Base-by-base conservation (phyloP, 2,797 vertebrate species). In the Mus spretus region DNA sequence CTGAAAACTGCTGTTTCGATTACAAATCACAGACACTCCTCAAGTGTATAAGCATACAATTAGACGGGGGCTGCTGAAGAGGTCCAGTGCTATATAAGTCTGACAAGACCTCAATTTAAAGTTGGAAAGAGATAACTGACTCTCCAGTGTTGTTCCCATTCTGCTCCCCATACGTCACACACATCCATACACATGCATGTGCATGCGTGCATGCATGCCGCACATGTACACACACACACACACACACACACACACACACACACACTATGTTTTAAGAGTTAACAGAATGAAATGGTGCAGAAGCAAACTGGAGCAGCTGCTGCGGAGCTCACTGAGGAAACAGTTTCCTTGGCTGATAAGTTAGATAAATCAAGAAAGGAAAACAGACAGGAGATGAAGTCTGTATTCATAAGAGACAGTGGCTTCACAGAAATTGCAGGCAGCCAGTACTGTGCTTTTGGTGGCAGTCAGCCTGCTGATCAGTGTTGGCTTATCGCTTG, bases 11-110 rank as follows among this genome's bases (percentile, higher is more conserved):
- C 0, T 19, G 28, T 85, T 89, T 81, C 53, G 22, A 12, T 79
- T 55, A 80, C 61, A 93, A 93, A 79, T 92, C 75, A 96, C 50
- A 47, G 94, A 55, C 24, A 78, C 4, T 28, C 28, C 6, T 81
- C 77, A 63, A 13, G 10, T 9, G 0, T 63, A 19, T 82, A 37
- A 81, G 10, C 7, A 19, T 85, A 55, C 74, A 83, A 55, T 28
- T 15, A 37, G 93, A 95, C 1, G 37, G 72, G 15, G 50, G n/a
- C 14, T 40, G 50, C 13, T 40, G 47, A 55, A 37, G 37, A 57
- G 8, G 14, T 0, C 8, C 84, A 87, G 19, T 34, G 4, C 26
- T 65, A 34, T 2, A 1, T 34, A 85, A 34, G 31, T 50, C 50
- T 53, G 63, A 34, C 44, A 67, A 37, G 44, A 17, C 47, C 14